Base-by-base conservation (phyloP, 2,797 vertebrate genomes). In the Chrosomus eos region DNA sequence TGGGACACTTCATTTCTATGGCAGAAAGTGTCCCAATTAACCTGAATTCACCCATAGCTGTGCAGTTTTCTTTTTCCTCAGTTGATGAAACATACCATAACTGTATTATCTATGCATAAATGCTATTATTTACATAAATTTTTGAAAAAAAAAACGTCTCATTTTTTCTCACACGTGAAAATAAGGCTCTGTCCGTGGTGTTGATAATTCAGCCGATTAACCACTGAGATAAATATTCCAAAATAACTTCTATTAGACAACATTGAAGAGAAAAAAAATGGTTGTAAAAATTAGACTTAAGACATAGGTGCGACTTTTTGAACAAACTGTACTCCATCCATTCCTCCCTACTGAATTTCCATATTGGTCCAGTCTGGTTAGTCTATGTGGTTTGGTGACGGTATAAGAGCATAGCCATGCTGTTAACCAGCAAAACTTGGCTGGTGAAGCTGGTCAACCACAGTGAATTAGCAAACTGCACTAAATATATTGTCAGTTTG, bases 371-470 rank as follows among this genome's bases (percentile, higher is more conserved):
- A 26, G 68, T 72, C 40, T 71, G n/a, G 7, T 71, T 45, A 16
- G 5, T 31, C n/a, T 72, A 2, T 28, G 2, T 48, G 43, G 3
- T 48, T 48, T 73, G 16, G 10, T 51, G 43, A 4, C 10, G 16
- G 9, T 48, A 60, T 26, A 45, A 45, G 43, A 58, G 23, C n/a
- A 60, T 45, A 51, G 26, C 2, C 18, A 51, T 73, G 71, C 26
- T 73, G 43, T 73, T 51, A 51, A 73, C 26, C 43, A 73, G 16
- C 5, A 73, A 21, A 31, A 31, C 38, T 11, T 62, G 60, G 26
- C 31, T 67, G 8, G 66, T 21, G 43, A 18, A 73, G n/a, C 71
- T 73, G 43, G 26, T 79, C 76, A 79, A 23, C 38, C 19, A 67
- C 19, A 67, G 21, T 36, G 31, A 19, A 80, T 66, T 67, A 53